Evolutionary conservation across 2,888 invertebrate genomes (phyloP).

Genomic region (Nomada fabriciana): DNA sequence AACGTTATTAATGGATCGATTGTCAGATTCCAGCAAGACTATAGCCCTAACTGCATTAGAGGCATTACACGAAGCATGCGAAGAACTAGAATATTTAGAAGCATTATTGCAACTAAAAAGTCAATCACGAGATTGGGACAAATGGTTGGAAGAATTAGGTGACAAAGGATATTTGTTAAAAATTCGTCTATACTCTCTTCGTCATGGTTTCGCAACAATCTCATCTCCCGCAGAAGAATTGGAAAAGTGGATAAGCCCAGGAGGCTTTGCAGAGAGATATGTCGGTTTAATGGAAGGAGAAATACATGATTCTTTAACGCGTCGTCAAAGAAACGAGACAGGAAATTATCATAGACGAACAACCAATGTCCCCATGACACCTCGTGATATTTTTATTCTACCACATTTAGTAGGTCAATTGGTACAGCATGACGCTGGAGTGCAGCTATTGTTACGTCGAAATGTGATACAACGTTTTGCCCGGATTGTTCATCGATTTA

Average conservation of each 20-base stretch:
- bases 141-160: conserved; percentile 85
- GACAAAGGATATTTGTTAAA: conserved; percentile 86
- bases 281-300: conserved; percentile 95
- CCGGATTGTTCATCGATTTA: conserved; percentile 82
- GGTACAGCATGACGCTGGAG: conserved; percentile 88
- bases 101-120: conserved; percentile 75
- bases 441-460: conserved; percentile 86
- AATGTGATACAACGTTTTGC: conserved; percentile 85
- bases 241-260: conserved; percentile 81
- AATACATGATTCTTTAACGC: conserved; percentile 94
- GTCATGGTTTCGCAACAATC: conserved; percentile 85
- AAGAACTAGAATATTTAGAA: conserved; percentile 86
- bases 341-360: conserved; percentile 90
- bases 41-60: conserved; percentile 93
- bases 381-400: conserved; percentile 86
- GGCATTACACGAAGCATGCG: conserved; percentile 96
- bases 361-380: conserved; percentile 87
- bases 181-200: conserved; percentile 85
- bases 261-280: conserved; percentile 87
- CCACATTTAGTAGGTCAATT: conserved; percentile 95
- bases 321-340: conserved; percentile 92
- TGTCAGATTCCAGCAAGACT: conserved; percentile 92
- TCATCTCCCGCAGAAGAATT: conserved; percentile 80
- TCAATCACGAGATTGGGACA: conserved; percentile 79
- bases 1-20: conserved; percentile 92